phyloP scores from a whole-genome alignment of 2,888 invertebrate genomes.

The Ephialtes manifestator region DNA sequence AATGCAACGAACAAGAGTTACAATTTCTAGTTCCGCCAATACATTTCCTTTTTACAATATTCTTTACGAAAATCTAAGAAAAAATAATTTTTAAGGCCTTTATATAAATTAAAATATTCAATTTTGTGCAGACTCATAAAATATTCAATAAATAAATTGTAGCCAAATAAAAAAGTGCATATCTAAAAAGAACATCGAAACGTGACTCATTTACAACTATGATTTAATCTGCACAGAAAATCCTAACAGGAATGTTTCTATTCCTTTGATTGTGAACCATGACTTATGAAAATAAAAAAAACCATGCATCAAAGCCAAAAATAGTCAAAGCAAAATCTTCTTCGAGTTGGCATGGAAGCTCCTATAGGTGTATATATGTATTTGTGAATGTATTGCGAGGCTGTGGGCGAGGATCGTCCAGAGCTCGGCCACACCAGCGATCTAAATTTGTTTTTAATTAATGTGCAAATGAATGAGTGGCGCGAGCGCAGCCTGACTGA shows the following conservation, averaged over 20 bases:
- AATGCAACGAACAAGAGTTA: no score
- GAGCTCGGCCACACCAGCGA: slow-evolving; percentile 36
- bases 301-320: neutral
- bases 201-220: no score
- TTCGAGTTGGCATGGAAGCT: neutral
- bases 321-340: neutral
- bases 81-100: no score
- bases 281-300: neutral
- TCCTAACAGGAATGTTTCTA: neutral
- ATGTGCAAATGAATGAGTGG: slow-evolving; percentile 80
- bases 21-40: no score
- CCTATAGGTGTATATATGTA: neutral
- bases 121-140: no score
- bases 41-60: no score
- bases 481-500: slow-evolving; percentile 70
- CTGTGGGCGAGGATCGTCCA: slow-evolving; percentile 34
- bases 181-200: no score
- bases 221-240: neutral
- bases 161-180: no score
- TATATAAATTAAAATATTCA: no score
- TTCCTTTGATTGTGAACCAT: neutral
- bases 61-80: no score
- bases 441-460: slow-evolving; percentile 82
- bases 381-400: neutral
- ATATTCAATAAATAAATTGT: no score